Evolutionary conservation across 2,888 invertebrate genomes (phyloP), one percentile per base, ranked within the genome.

Genomic region (Caradrina clavipalpis): DNA sequence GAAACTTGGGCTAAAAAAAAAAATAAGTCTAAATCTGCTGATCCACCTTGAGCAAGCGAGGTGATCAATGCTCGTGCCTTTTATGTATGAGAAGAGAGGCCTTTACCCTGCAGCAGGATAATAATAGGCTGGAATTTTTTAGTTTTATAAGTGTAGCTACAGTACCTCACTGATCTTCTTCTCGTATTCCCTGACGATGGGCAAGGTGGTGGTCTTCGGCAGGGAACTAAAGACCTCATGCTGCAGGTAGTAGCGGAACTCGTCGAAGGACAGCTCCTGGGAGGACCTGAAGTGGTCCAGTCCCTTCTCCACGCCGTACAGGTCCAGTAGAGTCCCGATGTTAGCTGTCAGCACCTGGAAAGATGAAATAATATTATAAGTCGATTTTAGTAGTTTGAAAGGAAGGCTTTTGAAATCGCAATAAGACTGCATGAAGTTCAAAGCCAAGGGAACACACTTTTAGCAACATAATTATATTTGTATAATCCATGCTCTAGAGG

Each of bases 221-320:
- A 97, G 90, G 0, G 97, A 96, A 72, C 97, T 96, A 91, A 97
- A 97, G 64, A 98, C 98, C 93, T 98, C 98, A 83, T 97, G 97
- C 87, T 97, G 97, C 21, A 98, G 95, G 90, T 98, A 98, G 90
- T 97, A 97, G 61, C 97, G 97, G 92, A 96, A 98, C 90, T 98
- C 97, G 83, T 97, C 97, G 92, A 98, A 98, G 84, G 97, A 97
- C 75, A 98, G 93, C 77, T 96, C 96, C 70, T 96, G 93, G 0
- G 97, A 97, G 67, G 98, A 98, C 65, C 97, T 96, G 92, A 97
- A 98, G 91, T 98, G 98, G 87, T 98, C 98, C 78, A 98, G 93
- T 0, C 98, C 98, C 87, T 97, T 97, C 91, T 98, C 98, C 4
- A 98, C 97, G 0, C 98, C 98, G 87, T 98, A 97, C 31, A 98